Percentiles rank a stretch among this genome's conserved stretches.
Conservation (phyloP, 2,113 vertebrate genomes). For the Catharus bicknelli region DNA sequence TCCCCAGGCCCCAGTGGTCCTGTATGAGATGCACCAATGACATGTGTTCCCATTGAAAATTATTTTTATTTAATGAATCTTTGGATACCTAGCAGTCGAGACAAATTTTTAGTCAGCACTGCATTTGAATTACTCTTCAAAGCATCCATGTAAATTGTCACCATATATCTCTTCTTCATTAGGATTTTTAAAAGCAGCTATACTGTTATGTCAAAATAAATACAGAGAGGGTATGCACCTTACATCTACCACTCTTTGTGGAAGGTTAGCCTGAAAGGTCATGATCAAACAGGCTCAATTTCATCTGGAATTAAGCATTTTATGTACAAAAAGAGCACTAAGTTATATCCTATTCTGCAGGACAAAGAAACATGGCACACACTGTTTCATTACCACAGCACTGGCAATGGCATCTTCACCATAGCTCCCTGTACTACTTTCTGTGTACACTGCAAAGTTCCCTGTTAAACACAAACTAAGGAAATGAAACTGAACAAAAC, state of each 20-base stretch:
- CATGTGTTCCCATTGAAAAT: fast-evolving
- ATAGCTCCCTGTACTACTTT: background rate
- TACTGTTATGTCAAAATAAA: background rate
- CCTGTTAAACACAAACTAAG: background rate
- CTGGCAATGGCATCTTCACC: background rate
- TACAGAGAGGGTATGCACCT: background rate
- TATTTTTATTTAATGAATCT: background rate
- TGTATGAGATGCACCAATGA: background rate
- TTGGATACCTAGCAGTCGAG: background rate
- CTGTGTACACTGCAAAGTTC: too few species aligned
- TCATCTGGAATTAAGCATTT: background rate
- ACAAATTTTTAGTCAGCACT: background rate
- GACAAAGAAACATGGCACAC: background rate
- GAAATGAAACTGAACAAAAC: background rate
- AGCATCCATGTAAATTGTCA: background rate
- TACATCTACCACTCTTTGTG: background rate
- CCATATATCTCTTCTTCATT: background rate
- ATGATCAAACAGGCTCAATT: background rate
- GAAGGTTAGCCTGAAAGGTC: background rate
- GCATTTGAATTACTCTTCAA: background rate
- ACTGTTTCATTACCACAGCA: background rate
- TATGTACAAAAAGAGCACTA: background rate
- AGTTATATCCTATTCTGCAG: background rate
- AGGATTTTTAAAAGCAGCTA: background rate
- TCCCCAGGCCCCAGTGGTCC: background rate